phyloP scores from a whole-genome alignment of 2,113 vertebrate genomes.

The Ciconia stormi region DNA sequence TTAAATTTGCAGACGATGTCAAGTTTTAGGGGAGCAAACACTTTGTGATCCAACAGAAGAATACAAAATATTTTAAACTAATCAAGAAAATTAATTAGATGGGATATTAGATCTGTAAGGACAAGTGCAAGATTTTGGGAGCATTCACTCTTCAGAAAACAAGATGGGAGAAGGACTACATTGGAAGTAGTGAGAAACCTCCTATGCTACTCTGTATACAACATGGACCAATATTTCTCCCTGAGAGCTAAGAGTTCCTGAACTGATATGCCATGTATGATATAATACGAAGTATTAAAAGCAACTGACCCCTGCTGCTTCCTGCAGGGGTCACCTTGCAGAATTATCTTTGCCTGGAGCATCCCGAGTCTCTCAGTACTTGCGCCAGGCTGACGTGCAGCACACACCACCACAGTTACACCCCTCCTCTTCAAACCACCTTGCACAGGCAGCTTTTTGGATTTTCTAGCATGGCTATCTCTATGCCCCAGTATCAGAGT shows the following conservation, averaged over 20 bases:
- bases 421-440: background rate
- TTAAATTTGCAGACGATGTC: background rate
- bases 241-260: background rate
- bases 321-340: background rate
- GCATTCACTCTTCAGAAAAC: background rate
- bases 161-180: background rate
- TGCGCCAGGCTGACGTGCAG: background rate
- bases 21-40: background rate
- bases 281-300: background rate
- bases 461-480: background rate
- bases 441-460: background rate
- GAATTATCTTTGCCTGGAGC: background rate
- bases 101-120: background rate
- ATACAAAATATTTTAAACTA: background rate
- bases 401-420: background rate
- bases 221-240: background rate
- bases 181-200: background rate
- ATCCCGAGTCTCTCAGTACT: background rate
- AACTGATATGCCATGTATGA: background rate
- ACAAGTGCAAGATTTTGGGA: background rate
- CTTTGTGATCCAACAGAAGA: background rate
- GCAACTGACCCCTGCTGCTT: background rate
- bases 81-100: background rate
- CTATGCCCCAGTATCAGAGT: background rate
- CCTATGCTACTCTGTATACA: background rate